Base-by-base conservation (phyloP, 2,797 vertebrate species). In the Tangara arthus region DNA sequence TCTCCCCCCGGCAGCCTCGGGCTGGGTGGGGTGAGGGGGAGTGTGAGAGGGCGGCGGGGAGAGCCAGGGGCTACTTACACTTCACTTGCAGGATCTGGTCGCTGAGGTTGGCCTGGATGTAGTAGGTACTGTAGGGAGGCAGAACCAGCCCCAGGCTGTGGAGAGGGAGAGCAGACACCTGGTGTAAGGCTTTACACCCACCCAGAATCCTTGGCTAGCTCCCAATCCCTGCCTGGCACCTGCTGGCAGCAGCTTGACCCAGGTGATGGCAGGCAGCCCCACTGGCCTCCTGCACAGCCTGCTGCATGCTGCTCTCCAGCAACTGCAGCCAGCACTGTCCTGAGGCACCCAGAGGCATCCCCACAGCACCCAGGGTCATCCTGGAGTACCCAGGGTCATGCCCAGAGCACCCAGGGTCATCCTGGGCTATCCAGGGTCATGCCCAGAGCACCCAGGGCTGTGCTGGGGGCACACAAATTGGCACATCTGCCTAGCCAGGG, bases 11-110 rank as follows among this genome's bases (percentile, higher is more conserved):
- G 42, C 75, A 90, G 95, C 84, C 41, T 2, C 3, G 23, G 92
- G 89, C 81, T 8, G 50, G 83, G 7, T 32, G 61, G 96, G 97
- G 97, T 50, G 70, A 89, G 94, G 73, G 71, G 94, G 95, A 89
- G 82, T 78, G 90, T 23, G 75, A 94, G 96, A 95, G 95, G 96
- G 96, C 72, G n/a, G 93, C 89, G 72, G 96, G 96, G 91, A 97
- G 93, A 95, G 96, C 94, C 76, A 52, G 94, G 95, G 47, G 97
- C 97, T 99, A 99, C 99, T 99, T 99, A 99, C 99, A 99, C 99
- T 99, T 99, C 97, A 99, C 99, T 98, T 99, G 99, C 64, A 99
- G 99, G 97, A 99, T 99, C 99, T 99, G 99, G 98, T 99, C 99
- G 13, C 99, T 99, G 97, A 99, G 98, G 97, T 99, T 99, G 97